Evolutionary conservation across 2,888 invertebrate genomes (phyloP).

Genomic region (Dioctria linearis): DNA sequence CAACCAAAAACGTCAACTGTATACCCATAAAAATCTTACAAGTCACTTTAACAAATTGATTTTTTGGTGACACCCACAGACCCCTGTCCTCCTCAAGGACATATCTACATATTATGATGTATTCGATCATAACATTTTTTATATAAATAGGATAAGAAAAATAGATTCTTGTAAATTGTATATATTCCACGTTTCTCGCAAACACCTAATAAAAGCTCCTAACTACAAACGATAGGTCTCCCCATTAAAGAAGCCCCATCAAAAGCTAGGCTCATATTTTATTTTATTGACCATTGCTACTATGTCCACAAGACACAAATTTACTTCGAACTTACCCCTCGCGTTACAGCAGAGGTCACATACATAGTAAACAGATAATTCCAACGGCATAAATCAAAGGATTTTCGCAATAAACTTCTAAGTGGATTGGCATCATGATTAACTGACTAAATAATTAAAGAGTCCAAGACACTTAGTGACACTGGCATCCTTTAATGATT

Average conservation of each 20-base stretch:
- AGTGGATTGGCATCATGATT: background rate
- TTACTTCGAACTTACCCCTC: background rate
- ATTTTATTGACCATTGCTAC: background rate
- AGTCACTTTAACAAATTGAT: no score
- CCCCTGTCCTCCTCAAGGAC: no score
- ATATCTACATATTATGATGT: no score
- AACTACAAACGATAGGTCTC: background rate
- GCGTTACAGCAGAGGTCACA: background rate
- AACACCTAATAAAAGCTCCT: no score
- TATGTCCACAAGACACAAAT: background rate
- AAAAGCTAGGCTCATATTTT: background rate
- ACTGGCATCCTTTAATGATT: background rate
- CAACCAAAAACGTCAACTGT: no score
- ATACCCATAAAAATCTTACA: no score
- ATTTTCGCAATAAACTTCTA: background rate
- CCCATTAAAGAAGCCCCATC: background rate
- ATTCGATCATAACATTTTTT: no score
- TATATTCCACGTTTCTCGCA: no score
- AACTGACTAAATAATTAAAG: conserved; percentile 19
- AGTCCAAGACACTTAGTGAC: conserved; percentile 1
- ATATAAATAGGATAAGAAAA: no score
- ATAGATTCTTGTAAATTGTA: no score
- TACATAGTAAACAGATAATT: background rate
- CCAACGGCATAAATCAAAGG: conserved; percentile 2
- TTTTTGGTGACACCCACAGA: no score